Evolutionary conservation across 2,888 invertebrate genomes (phyloP), one percentile per base, ranked within the genome.

Genomic region (Proisotoma minuta): DNA sequence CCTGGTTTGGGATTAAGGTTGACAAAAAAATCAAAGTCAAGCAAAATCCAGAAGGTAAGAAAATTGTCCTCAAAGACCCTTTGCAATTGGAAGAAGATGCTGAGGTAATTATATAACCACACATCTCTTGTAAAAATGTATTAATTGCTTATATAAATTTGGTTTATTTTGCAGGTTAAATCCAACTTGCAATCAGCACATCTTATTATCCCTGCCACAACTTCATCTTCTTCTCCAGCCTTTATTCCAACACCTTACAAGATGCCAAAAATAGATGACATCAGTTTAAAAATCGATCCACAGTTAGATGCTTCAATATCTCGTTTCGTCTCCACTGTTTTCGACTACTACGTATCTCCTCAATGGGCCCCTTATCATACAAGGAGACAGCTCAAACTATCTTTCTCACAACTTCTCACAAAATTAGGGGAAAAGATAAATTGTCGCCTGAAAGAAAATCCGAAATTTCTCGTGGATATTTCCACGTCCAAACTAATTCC

Each of bases 341-440:
- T 73, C 43, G 60, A 69, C 29, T 66, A 62, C 43, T 73, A 70
- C 52, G 65, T 73, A 3, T 65, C 60, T 49, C 50, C 66, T 0
- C 27, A 49, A 2, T 73, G 73, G 73, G 71, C 71, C 15, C 73
- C 73, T 1, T 70, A 68, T 27, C 70, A 71, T 51, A 70, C 70
- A 1, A 52, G 73, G 24, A 62, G 60, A 18, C 68, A 70, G 47
- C 57, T 73, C 12, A 65, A 59, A 47, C 28, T 69, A 15, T 58
- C 66, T 3, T 66, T 70, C 15, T 68, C 65, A 58, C 65, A 64
- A 54, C 49, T 70, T 20, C 57, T 71, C 12, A 68, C 68, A 1
- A 50, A 26, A 15, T 64, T 71, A 4, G 69, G 43, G 1, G 68
- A 71, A 39, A 40, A 40, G 23, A 52, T 69, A 3, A 34, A 62